Percentiles rank a stretch among this genome's conserved stretches.
These are phyloP conservation scores for Triplophysa dalaica DNA, from an alignment of 2,113 vertebrate genomes.

Conservation along the genomic window DNA sequence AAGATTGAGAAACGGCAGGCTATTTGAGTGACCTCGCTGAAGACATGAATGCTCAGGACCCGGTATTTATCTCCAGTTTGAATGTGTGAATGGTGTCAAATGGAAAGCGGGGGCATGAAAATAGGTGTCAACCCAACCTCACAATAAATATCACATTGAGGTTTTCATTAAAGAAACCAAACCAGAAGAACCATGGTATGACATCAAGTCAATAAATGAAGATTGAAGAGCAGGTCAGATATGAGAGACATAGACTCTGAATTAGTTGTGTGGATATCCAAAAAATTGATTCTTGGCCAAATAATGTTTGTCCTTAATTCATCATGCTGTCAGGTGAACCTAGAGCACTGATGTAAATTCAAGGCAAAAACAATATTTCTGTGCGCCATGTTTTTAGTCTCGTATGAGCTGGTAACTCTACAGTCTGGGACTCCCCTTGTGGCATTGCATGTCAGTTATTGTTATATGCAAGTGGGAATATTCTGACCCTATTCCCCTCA, in stretches of 20 bases:
- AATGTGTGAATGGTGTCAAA: constrained; percentile 7
- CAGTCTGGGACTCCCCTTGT: background rate
- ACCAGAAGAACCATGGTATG: constrained; percentile 15
- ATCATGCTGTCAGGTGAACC: background rate
- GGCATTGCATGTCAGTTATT: background rate
- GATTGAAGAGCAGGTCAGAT: background rate
- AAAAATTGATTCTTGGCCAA: constrained; percentile 2
- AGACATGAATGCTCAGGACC: background rate
- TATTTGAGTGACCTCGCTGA: constrained; percentile 16
- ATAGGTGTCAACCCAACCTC: constrained; percentile 3
- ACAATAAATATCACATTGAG: constrained; percentile 43
- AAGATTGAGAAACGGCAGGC: constrained; percentile 5
- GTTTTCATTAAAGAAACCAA: constrained; percentile 36
- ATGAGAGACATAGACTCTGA: constrained; percentile 5
- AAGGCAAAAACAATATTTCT: background rate
- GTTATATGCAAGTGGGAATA: constrained; percentile 11
- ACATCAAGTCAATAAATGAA: constrained; percentile 41
- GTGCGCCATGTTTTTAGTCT: background rate
- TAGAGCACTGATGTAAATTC: background rate
- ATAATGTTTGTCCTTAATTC: constrained; percentile 13
- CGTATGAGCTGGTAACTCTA: background rate
- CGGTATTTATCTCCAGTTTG: constrained; percentile 33
- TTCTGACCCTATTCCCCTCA: constrained; percentile 24
- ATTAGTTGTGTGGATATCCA: background rate
- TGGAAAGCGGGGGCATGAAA: constrained; percentile 7